These are phyloP conservation scores for Seriola dumerili DNA, from an alignment of 2,113 vertebrate species.

Conservation along the genomic window DNA sequence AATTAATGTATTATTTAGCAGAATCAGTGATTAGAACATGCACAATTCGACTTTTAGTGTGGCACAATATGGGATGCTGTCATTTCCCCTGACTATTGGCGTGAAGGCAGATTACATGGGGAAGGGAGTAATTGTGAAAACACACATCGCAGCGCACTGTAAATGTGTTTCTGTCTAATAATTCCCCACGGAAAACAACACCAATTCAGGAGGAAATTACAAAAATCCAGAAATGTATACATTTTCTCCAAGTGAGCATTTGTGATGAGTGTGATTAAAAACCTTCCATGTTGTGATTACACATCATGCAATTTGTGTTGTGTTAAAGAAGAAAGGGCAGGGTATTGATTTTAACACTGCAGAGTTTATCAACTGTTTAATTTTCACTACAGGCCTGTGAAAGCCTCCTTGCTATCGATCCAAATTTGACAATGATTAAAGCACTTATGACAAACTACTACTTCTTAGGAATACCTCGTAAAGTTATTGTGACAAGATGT, in stretches of 20 bases:
- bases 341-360: slow-evolving; percentile 61
- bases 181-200: neutral
- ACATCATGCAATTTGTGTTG: slow-evolving; percentile 23
- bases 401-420: slow-evolving; percentile 64
- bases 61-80: slow-evolving; percentile 51
- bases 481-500: neutral
- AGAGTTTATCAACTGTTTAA: slow-evolving; percentile 72
- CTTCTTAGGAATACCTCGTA: neutral
- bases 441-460: slow-evolving; percentile 40
- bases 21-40: slow-evolving; percentile 65
- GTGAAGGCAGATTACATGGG: slow-evolving; percentile 58
- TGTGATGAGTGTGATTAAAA: slow-evolving; percentile 21
- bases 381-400: slow-evolving; percentile 54
- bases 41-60: slow-evolving; percentile 55
- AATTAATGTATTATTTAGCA: slow-evolving; percentile 76
- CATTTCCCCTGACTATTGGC: slow-evolving; percentile 43
- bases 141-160: neutral
- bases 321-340: slow-evolving; percentile 34
- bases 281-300: neutral
- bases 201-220: slow-evolving; percentile 7
- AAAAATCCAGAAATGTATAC: slow-evolving; percentile 12
- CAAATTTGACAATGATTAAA: slow-evolving; percentile 49
- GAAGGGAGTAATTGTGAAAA: slow-evolving; percentile 38
- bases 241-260: slow-evolving; percentile 1
- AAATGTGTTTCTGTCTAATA: slow-evolving; percentile 23